phyloP scores from a whole-genome alignment of 2,888 invertebrate genomes.

The Rhimphoctona megacephalus region DNA sequence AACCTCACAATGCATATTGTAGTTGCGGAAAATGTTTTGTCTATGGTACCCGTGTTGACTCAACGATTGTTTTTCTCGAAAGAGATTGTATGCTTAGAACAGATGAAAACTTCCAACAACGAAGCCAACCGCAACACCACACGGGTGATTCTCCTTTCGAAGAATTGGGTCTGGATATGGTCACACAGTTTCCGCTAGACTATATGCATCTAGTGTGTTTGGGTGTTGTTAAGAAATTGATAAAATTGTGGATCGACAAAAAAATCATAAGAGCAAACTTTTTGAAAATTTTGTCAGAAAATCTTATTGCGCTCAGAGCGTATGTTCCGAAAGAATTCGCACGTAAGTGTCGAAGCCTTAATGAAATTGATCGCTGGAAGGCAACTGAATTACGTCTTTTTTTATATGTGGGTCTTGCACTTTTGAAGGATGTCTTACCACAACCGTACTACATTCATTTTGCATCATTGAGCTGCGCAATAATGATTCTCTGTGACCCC shows the following conservation, averaged over 20 bases:
- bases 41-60: neutral
- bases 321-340: conserved; percentile 19
- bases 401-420: neutral
- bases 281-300: conserved; percentile 10
- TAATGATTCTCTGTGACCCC: neutral
- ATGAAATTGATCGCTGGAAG: conserved; percentile 5
- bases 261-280: conserved; percentile 3
- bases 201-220: conserved; percentile 21
- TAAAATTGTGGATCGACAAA: conserved; percentile 1
- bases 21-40: conserved; percentile 26
- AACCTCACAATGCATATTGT: conserved; percentile 10
- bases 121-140: conserved; percentile 14
- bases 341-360: neutral
- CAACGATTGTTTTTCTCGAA: conserved; percentile 6
- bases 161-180: conserved; percentile 25
- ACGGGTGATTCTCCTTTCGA: conserved; percentile 18
- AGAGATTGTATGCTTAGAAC: conserved; percentile 6
- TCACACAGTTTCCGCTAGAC: no score
- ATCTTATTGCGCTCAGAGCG: conserved; percentile 2
- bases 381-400: conserved; percentile 18
- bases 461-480: neutral
- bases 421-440: neutral
- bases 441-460: neutral
- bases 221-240: neutral
- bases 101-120: conserved; percentile 6